Conservation (phyloP, 2,113 vertebrate species). For the Sinocyclocheilus rhinocerous region DNA sequence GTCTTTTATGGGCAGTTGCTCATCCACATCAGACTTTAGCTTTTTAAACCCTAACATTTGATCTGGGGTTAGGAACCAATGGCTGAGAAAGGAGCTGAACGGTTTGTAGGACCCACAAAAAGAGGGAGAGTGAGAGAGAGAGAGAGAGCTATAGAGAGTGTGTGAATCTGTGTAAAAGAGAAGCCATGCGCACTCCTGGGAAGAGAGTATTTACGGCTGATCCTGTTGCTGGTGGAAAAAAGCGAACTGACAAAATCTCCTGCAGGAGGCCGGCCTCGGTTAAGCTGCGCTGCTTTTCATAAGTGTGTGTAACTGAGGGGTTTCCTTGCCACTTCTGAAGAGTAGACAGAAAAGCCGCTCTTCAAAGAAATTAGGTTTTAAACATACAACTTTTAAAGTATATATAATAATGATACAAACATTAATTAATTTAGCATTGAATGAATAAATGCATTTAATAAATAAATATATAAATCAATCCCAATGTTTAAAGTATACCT, state of each 20-base stretch:
- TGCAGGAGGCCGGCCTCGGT: constrained; percentile 20
- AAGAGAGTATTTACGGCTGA: constrained; percentile 53
- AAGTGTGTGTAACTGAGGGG: constrained; percentile 32
- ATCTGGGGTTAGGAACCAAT: constrained; percentile 83
- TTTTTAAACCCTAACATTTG: constrained; percentile 91
- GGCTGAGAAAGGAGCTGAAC: constrained; percentile 72
- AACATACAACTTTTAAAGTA: background rate
- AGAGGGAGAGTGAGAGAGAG: constrained; percentile 33
- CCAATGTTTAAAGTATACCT: background rate
- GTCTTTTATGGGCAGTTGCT: constrained; percentile 93
- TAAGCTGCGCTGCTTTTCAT: constrained; percentile 32
- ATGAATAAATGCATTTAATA: too few relatives aligned
- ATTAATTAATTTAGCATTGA: background rate
- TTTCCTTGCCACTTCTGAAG: constrained; percentile 18
- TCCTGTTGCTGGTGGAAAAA: constrained; percentile 60
- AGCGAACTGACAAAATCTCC: constrained; percentile 35
- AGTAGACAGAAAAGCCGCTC: background rate
- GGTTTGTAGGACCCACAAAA: constrained; percentile 66
- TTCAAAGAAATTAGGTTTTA: constrained; percentile 1
- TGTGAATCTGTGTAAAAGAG: constrained; percentile 45
- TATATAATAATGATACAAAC: background rate
- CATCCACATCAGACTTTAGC: constrained; percentile 93
- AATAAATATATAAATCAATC: too few relatives aligned
- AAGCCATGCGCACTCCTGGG: constrained; percentile 54
- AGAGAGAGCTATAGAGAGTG: constrained; percentile 21